Percentiles rank a stretch among this genome's conserved stretches.
phyloP scores from a whole-genome alignment of 2,113 vertebrate species.

The rat (Rattus norvegicus) region GRCr8 NC_086032.1:65537001-65537500 shows the following conservation, averaged over 20 bases:
- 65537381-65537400: constrained; percentile 2
- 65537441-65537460: constrained; percentile 39
- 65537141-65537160: background rate
- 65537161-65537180: background rate
- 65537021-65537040: background rate
- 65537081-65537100: background rate
- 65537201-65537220: background rate
- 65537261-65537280: background rate
- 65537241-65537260: background rate
- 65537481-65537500: constrained; percentile 1
- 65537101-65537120: background rate
- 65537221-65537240: background rate
- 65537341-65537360: background rate
- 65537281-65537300: background rate
- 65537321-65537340: background rate
- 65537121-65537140: background rate
- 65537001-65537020: too few relatives aligned
- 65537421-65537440: constrained; percentile 11
- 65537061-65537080: background rate
- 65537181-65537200: background rate
- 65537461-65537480: constrained; percentile 14
- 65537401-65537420: background rate
- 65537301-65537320: background rate
- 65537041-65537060: background rate
- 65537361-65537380: constrained; percentile 25